Base-by-base conservation (phyloP, 1,140 invertebrate species). In the Leptinotarsa defecta region DNA sequence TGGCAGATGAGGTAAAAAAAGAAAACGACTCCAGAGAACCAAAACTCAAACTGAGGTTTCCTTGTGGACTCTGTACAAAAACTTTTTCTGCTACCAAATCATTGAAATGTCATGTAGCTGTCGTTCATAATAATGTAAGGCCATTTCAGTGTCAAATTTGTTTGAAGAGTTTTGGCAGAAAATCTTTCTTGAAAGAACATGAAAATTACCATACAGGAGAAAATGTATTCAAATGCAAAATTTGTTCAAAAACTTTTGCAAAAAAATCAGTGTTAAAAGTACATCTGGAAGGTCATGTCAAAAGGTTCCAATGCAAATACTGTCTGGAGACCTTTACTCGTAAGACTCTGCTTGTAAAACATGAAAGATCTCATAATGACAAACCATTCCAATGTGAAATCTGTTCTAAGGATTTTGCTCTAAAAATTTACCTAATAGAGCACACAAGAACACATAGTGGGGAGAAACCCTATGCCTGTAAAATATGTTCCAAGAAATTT, bases 241-340 rank as follows among this genome's bases (percentile, higher is more conserved):
- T 72, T 72, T 72, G 71, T 49, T n/a, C n/a, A 5, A 72, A 72
- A 62, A 61, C 22, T 13, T 72, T 72, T 24, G 20, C 15, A 4
- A 22, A 65, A 34, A 65, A 65, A 13, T 34, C 17, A 20, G 13
- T 48, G 13, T 22, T 71, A 1, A 49, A 57, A 13, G 48, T 15
- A 57, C 79, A 80, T 63, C 15, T 17, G 52, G 52, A 15, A 57
- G 3, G 15, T 57, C 52, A 57, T 15, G 13, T 57, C 15, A n/a
- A 57, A 57, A 19, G 6, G n/a, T 19, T 57, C 52, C 15, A 57
- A 19, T 57, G 52, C 52, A 15, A 57, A 57, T 57, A 84, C 15
- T 83, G 80, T 62, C 68, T 64, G 0, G 80, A 78, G 61, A 72
- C 64, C 4, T 82, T 82, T 74, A 73, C 77, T 43, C 48, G 20